Conservation (phyloP, 2,113 vertebrate genomes). For the Hypanus sabinus region DNA sequence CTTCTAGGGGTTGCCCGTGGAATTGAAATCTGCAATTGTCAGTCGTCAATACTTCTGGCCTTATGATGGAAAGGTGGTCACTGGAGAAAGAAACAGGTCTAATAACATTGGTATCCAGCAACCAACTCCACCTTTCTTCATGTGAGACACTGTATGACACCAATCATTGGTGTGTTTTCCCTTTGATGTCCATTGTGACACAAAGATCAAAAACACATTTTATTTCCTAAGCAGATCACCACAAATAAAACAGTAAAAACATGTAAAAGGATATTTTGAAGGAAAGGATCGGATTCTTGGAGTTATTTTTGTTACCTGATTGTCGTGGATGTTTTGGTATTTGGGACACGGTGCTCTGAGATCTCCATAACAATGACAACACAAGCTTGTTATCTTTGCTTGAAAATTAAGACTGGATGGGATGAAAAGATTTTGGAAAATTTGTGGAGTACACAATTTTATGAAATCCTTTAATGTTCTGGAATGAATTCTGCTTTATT, state of each 20-base stretch:
- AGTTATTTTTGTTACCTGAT: neutral
- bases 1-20: too few species aligned
- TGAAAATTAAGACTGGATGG: conserved; percentile 17
- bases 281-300: neutral
- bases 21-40: too few species aligned
- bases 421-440: neutral
- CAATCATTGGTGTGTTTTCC: too few species aligned
- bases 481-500: neutral
- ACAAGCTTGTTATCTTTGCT: conserved; percentile 17
- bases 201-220: neutral
- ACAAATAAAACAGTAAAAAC: neutral
- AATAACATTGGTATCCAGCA: too few species aligned
- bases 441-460: neutral
- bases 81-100: too few species aligned
- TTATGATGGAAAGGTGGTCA: too few species aligned
- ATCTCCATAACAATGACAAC: neutral
- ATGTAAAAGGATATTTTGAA: neutral
- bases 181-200: too few species aligned
- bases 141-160: too few species aligned
- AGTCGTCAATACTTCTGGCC: too few species aligned
- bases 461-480: neutral
- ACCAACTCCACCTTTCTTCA: too few species aligned
- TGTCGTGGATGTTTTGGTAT: neutral
- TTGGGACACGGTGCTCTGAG: neutral
- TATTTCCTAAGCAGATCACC: too few species aligned